Percentiles rank a stretch among this genome's conserved stretches.
Conservation (phyloP, 1,140 invertebrate species). For the Camponotus pennsylvanicus region DNA sequence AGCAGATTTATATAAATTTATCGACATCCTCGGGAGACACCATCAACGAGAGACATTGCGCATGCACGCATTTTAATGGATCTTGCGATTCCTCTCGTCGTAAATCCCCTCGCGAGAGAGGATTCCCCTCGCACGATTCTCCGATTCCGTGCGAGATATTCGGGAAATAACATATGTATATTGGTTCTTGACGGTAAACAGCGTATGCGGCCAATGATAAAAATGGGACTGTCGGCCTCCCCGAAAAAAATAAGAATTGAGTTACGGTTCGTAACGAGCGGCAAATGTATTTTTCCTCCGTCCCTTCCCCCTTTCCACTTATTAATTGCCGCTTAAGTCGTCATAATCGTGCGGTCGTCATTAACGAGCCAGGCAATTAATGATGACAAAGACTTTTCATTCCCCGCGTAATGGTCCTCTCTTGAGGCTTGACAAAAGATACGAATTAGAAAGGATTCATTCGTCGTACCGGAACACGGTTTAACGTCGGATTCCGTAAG, state of each 20-base stretch:
- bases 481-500: constrained; percentile 22
- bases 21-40: background rate
- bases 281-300: background rate
- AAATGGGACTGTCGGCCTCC: constrained; percentile 6
- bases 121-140: background rate
- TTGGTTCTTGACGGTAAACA: constrained; percentile 38
- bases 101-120: constrained; percentile 38
- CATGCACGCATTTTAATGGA: constrained; percentile 68
- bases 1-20: constrained; percentile 35
- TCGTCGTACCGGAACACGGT: background rate
- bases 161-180: constrained; percentile 46
- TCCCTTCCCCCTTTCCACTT: background rate
- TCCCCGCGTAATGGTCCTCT: constrained; percentile 35
- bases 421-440: constrained; percentile 36
- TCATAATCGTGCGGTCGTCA: constrained; percentile 35
- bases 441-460: constrained; percentile 54
- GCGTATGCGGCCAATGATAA: constrained; percentile 40
- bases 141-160: constrained; percentile 44
- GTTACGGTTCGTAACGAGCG: constrained; percentile 34
- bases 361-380: constrained; percentile 58
- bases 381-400: constrained; percentile 34
- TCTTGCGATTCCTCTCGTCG: constrained; percentile 18
- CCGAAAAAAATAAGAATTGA: constrained; percentile 39
- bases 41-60: constrained; percentile 8
- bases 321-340: constrained; percentile 48